phyloP scores from a whole-genome alignment of 2,113 vertebrate genomes.

The Pomatorhinus ruficollis region DNA sequence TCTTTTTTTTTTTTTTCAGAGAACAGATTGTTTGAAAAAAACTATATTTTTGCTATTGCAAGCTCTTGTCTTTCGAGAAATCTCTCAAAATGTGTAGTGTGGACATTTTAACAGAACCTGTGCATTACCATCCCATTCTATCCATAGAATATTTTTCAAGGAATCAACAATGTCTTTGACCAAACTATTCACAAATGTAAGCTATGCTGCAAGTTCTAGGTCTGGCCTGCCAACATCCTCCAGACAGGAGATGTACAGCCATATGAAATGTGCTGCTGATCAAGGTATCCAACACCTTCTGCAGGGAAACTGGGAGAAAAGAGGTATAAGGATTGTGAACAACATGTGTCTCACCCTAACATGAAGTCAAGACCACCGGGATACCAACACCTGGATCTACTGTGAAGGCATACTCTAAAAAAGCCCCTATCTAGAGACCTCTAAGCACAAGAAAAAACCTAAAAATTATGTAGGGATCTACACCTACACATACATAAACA shows the following conservation, averaged over 20 bases:
- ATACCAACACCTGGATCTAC: neutral
- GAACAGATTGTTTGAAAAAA: neutral
- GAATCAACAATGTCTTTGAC: neutral
- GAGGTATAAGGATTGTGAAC: neutral
- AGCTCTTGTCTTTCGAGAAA: neutral
- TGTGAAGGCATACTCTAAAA: neutral
- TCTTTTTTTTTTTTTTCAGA: neutral
- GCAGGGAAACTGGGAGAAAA: neutral
- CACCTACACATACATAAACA: neutral
- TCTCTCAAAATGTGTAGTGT: accelerated
- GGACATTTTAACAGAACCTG: neutral
- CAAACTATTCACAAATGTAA: neutral
- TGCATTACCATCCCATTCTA: neutral
- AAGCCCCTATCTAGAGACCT: neutral
- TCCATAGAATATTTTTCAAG: neutral
- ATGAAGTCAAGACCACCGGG: neutral
- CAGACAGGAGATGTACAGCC: neutral
- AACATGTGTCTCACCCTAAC: neutral
- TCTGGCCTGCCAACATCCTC: neutral
- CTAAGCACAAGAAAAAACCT: neutral
- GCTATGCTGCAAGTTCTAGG: neutral
- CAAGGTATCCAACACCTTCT: neutral
- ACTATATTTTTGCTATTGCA: neutral
- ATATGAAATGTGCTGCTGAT: neutral
- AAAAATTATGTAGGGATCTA: neutral